Conservation (phyloP, 2,797 vertebrate genomes). For the Phrynocephalus guinanensis region DNA sequence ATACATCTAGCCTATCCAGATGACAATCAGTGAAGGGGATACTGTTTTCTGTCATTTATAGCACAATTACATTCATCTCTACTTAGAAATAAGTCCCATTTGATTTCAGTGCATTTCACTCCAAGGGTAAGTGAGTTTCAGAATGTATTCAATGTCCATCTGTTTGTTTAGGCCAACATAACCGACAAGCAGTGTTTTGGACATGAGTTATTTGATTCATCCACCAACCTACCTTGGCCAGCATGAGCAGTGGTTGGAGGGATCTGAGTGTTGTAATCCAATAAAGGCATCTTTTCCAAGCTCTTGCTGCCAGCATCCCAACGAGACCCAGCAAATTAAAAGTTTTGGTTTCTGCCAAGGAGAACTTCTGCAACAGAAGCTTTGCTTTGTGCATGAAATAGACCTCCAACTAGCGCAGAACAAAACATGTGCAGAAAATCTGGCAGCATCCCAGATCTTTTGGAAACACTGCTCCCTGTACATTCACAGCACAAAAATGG, state of each 20-base stretch:
- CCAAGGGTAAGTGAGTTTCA: background rate
- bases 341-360: background rate
- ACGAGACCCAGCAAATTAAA: background rate
- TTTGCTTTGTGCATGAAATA: background rate
- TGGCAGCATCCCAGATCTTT: background rate
- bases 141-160: background rate
- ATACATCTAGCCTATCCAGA: background rate
- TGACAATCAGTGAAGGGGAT: background rate
- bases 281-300: background rate
- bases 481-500: constrained; percentile 2
- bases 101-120: background rate
- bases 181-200: background rate
- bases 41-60: background rate
- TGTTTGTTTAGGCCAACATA: background rate
- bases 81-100: background rate
- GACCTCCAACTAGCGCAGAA: background rate
- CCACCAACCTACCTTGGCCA: no score
- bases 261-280: background rate
- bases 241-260: background rate
- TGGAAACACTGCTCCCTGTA: constrained; percentile 7
- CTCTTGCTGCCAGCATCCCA: background rate
- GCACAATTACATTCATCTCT: background rate
- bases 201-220: background rate
- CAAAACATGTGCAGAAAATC: background rate
- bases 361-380: background rate